Evolutionary conservation across 2,888 invertebrate genomes (phyloP).

Genomic region (Strigamia crassipes): DNA sequence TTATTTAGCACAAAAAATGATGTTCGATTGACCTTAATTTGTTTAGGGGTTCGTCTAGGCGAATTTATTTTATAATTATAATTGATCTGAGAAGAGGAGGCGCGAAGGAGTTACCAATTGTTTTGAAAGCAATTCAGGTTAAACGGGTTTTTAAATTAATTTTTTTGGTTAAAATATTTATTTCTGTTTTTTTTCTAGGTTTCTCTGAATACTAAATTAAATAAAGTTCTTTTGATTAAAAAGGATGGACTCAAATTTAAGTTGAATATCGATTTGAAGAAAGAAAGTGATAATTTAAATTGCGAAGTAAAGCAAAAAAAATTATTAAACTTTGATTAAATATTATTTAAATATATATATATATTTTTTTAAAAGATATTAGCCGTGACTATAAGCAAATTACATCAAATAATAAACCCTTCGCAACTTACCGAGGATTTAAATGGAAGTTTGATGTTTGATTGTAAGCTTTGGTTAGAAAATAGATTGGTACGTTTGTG

Average conservation of each 20-base stretch:
- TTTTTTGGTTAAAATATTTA: not conserved
- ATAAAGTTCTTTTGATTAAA: not conserved
- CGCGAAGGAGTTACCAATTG: constrained; percentile 26
- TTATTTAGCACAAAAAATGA: not conserved
- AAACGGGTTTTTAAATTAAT: not conserved
- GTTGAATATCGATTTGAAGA: not conserved
- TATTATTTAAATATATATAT: constrained; percentile 8
- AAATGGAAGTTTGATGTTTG: constrained; percentile 72
- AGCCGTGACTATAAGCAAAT: constrained; percentile 70
- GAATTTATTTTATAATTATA: constrained; percentile 4
- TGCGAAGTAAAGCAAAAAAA: not conserved
- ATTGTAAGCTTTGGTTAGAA: constrained; percentile 75
- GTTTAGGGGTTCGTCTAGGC: not conserved
- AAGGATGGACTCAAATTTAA: not conserved
- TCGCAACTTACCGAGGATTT: constrained; percentile 73
- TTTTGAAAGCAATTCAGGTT: constrained; percentile 44
- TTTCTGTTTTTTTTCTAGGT: not conserved
- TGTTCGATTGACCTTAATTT: not conserved
- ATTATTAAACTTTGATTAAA: constrained; percentile 12
- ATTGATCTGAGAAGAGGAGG: constrained; percentile 45
- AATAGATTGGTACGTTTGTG: constrained; percentile 70
- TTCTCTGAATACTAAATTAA: not conserved
- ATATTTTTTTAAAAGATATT: constrained; percentile 67
- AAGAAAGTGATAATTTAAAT: not conserved
- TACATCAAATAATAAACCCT: constrained; percentile 71